Conservation (phyloP, 1,140 invertebrate species). For the Panulirus ornatus region DNA sequence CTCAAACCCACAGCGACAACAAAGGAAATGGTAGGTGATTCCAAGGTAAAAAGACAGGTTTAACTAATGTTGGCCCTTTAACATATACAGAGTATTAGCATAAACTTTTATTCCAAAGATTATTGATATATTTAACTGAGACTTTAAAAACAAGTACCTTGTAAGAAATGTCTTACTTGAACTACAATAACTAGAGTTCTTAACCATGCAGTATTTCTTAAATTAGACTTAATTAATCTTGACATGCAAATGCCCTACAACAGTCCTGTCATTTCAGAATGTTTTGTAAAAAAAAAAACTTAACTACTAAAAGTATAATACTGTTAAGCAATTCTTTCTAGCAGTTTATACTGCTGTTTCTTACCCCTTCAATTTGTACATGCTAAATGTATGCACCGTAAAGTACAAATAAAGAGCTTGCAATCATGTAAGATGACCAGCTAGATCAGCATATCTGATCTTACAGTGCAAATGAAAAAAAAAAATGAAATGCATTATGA, state of each 20-base stretch:
- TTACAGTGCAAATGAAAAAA: too few relatives aligned
- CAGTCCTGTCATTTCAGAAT: background rate
- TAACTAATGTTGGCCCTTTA: conserved; percentile 19
- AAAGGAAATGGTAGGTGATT: background rate
- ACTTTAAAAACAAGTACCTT: background rate
- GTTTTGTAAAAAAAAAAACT: too few relatives aligned
- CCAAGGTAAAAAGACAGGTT: conserved; percentile 1
- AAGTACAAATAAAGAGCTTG: too few relatives aligned
- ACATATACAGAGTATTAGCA: conserved; percentile 2
- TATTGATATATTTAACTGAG: background rate
- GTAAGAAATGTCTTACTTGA: background rate
- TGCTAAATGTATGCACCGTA: too few relatives aligned
- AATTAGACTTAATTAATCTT: background rate
- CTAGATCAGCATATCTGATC: too few relatives aligned
- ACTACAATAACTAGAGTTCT: background rate
- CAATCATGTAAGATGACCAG: too few relatives aligned
- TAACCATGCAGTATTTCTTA: conserved; percentile 2
- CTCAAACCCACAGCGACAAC: background rate
- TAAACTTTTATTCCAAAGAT: background rate
- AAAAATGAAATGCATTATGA: too few relatives aligned
- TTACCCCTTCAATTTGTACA: too few relatives aligned
- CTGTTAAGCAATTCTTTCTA: too few relatives aligned
- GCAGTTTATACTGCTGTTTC: too few relatives aligned
- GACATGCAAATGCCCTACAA: background rate
- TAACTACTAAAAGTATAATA: too few relatives aligned